phyloP scores from a whole-genome alignment of 2,797 vertebrate genomes.

The Psittacula derbiana region DNA sequence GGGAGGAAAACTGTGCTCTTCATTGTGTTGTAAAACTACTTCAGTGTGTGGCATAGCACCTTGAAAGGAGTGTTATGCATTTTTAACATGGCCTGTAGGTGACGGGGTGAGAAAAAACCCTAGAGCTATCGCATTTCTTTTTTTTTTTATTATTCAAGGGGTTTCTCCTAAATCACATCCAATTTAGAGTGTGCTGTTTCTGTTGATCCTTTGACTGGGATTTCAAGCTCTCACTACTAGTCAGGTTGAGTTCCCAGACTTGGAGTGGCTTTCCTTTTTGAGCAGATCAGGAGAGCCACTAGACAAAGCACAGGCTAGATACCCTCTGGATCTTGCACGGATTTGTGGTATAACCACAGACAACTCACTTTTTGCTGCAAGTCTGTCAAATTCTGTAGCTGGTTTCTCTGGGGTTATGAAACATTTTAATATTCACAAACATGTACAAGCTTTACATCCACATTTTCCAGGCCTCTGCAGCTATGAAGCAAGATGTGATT shows the following conservation, averaged over 20 bases:
- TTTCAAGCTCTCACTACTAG: not conserved
- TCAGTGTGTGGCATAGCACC: not conserved
- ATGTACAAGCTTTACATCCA: not conserved
- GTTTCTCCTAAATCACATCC: not conserved
- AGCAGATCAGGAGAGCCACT: not conserved
- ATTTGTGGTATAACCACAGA: not conserved
- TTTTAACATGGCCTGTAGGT: not conserved
- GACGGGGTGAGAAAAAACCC: rapidly evolving
- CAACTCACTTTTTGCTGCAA: not conserved
- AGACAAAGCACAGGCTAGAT: not conserved
- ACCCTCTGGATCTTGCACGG: not conserved
- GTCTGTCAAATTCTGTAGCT: not conserved
- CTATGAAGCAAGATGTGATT: not conserved
- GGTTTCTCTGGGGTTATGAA: not conserved
- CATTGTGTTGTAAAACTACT: not conserved
- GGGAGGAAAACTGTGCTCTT: not conserved
- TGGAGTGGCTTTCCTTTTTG: not conserved
- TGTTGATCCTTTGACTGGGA: not conserved
- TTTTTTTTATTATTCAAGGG: not conserved
- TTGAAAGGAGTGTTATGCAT: not conserved
- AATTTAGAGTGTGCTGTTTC: not conserved
- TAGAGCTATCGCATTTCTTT: not conserved
- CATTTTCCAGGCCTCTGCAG: not conserved
- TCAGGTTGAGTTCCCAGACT: not conserved
- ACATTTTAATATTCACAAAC: not conserved